Conservation (phyloP, 2,797 vertebrate genomes). For the Sitta carolinensis region DNA sequence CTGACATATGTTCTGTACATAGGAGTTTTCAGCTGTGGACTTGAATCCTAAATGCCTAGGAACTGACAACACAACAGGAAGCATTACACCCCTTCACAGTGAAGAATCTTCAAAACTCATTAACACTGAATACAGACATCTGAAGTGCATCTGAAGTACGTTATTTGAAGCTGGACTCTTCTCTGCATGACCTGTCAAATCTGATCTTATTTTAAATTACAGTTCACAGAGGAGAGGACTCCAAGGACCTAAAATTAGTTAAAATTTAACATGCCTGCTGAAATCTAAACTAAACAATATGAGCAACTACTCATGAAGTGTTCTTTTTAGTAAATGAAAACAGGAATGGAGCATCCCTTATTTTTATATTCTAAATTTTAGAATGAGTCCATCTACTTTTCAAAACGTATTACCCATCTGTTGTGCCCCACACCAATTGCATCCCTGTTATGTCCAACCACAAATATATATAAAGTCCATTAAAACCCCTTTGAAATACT, state of each 20-base stretch:
- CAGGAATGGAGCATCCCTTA: background rate
- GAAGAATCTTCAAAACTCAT: constrained; percentile 61
- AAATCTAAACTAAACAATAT: constrained; percentile 19
- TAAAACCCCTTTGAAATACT: background rate
- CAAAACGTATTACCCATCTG: background rate
- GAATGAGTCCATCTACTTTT: background rate
- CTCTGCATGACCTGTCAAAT: constrained; percentile 54
- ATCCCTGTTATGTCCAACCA: background rate
- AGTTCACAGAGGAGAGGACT: constrained; percentile 30
- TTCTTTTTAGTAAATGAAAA: background rate
- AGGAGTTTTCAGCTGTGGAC: background rate
- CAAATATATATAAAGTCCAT: background rate
- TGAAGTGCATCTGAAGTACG: constrained; percentile 41
- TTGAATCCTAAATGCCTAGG: constrained; percentile 19
- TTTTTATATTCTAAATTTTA: background rate
- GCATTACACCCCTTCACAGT: constrained; percentile 22
- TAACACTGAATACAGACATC: constrained; percentile 52
- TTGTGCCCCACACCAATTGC: background rate
- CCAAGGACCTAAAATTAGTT: constrained; percentile 47
- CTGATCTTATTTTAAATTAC: constrained; percentile 53
- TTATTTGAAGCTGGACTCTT: constrained; percentile 56
- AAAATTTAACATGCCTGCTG: constrained; percentile 10
- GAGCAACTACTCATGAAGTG: background rate
- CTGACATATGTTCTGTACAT: constrained; percentile 12
- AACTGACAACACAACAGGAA: constrained; percentile 58